Percentiles rank a stretch among this genome's conserved stretches.
phyloP scores from a whole-genome alignment of 1,140 invertebrate species.

The Drosophila eugracilis region DNA sequence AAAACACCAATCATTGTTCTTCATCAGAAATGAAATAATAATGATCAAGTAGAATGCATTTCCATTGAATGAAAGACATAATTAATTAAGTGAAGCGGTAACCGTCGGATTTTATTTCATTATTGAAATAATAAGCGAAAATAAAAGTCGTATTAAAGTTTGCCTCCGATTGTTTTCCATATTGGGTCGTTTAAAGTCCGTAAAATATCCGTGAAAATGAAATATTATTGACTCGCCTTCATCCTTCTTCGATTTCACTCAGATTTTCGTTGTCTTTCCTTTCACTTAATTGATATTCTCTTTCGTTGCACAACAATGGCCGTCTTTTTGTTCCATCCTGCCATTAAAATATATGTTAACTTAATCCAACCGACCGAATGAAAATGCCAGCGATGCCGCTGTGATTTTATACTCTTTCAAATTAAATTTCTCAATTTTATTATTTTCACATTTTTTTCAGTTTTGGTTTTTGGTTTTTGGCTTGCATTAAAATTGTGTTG shows the following conservation, averaged over 20 bases:
- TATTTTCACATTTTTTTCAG: constrained; percentile 57
- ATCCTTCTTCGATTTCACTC: neutral
- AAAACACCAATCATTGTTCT: neutral
- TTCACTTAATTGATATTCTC: constrained; percentile 20
- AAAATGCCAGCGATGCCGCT: neutral
- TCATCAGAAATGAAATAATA: neutral
- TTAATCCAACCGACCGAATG: constrained; percentile 12
- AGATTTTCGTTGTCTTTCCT: neutral
- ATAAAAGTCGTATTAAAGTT: neutral
- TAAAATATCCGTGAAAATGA: neutral
- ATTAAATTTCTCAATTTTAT: constrained; percentile 69
- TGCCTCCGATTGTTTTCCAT: neutral
- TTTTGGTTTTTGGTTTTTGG: constrained; percentile 53
- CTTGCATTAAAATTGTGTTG: constrained; percentile 57
- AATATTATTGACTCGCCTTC: neutral
- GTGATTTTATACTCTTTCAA: constrained; percentile 46
- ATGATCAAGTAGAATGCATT: too few species aligned
- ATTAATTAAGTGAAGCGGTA: neutral
- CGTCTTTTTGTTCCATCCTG: neutral
- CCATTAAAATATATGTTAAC: neutral
- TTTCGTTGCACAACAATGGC: neutral
- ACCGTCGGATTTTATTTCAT: neutral
- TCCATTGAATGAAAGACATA: neutral
- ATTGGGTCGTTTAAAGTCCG: neutral
- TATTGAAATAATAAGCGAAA: neutral